A percentile compares a stretch with the other conserved stretches of the same genome.
Evolutionary conservation across 2,113 vertebrate species (phyloP).

Genomic region (Shinisaurus crocodilurus): DNA sequence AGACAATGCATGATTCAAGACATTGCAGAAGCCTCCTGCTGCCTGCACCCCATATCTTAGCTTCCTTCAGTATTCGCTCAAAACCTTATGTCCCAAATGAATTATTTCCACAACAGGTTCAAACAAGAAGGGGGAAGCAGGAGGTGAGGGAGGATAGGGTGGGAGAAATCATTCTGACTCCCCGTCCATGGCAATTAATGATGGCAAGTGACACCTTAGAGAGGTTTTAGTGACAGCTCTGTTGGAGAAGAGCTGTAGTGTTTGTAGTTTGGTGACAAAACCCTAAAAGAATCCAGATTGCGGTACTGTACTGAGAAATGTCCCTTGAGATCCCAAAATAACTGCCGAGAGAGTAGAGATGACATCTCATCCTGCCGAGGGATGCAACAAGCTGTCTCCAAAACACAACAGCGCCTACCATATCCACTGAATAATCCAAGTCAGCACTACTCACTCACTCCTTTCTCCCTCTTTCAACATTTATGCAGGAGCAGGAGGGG

Average conservation of each 20-base stretch:
- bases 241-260: conserved; percentile 4
- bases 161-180: conserved; percentile 46
- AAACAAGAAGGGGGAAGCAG: rapidly evolving
- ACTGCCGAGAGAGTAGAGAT: not conserved
- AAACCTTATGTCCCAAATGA: conserved; percentile 31
- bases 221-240: conserved; percentile 70
- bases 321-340: not conserved
- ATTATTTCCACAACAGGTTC: not conserved
- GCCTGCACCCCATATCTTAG: too few relatives aligned
- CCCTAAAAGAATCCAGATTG: conserved; percentile 55
- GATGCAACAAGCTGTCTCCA: not conserved
- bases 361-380: rapidly evolving
- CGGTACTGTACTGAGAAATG: not conserved
- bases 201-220: conserved; percentile 75
- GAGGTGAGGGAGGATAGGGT: not conserved
- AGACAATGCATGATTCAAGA: not conserved
- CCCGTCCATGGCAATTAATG: conserved; percentile 72
- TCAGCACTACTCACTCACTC: not conserved
- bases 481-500: not conserved
- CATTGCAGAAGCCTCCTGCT: not conserved
- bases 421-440: not conserved
- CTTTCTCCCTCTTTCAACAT: not conserved
- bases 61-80: conserved; percentile 36
- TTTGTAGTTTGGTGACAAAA: conserved; percentile 69
- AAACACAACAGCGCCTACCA: not conserved